phyloP scores from a whole-genome alignment of 2,113 vertebrate species.

The Oreochromis spilurus region DNA sequence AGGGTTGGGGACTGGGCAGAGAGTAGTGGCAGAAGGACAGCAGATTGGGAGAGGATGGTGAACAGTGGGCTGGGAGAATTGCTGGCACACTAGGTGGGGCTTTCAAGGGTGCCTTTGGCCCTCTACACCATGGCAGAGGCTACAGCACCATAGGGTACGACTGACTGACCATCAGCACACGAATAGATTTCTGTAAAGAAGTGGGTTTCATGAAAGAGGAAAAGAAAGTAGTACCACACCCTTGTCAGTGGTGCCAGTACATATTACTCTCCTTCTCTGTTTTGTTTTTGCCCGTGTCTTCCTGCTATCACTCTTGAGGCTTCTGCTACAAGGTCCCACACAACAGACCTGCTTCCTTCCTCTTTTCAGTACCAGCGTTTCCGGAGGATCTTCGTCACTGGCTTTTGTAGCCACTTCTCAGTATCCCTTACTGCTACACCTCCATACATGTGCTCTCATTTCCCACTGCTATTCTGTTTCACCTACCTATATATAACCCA shows the following conservation, averaged over 20 bases:
- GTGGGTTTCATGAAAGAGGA: constrained; percentile 50
- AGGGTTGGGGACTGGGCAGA: constrained; percentile 40
- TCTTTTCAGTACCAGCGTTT: constrained; percentile 55
- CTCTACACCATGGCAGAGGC: constrained; percentile 20
- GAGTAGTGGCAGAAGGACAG: constrained; percentile 61
- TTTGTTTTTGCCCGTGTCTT: constrained; percentile 59
- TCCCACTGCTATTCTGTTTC: constrained; percentile 6
- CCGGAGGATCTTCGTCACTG: constrained; percentile 61
- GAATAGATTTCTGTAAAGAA: constrained; percentile 26
- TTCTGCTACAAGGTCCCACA: constrained; percentile 51
- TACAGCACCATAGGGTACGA: not conserved
- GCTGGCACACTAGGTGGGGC: constrained; percentile 51
- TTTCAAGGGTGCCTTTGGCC: constrained; percentile 29
- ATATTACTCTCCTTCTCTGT: constrained; percentile 28
- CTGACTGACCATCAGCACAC: constrained; percentile 22
- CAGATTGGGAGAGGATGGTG: constrained; percentile 67
- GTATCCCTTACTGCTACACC: not conserved
- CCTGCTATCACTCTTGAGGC: constrained; percentile 62
- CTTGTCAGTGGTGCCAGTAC: constrained; percentile 36
- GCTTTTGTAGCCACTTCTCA: constrained; percentile 23
- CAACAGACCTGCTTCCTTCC: constrained; percentile 59
- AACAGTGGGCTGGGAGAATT: constrained; percentile 59
- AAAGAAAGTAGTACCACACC: constrained; percentile 63
- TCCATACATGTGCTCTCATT: not conserved
- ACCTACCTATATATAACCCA: constrained; percentile 13